Evolutionary conservation across 1,140 invertebrate genomes (phyloP).

Genomic region (Drosophila subobscura): DNA sequence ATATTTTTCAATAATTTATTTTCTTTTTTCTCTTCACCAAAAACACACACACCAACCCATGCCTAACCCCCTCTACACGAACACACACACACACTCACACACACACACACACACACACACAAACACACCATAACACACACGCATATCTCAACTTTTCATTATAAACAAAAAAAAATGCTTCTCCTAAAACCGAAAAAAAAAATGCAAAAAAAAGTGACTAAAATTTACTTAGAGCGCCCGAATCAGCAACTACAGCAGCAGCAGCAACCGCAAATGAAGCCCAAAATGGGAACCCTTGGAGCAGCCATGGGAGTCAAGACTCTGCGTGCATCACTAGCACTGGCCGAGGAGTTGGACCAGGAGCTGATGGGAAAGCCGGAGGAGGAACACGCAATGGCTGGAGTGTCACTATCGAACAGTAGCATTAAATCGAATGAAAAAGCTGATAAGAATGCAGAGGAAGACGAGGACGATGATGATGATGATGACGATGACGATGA

Average conservation of each 20-base stretch:
- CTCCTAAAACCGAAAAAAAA: slow-evolving; percentile 30
- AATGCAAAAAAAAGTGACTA: slow-evolving; percentile 58
- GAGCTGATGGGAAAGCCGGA: slow-evolving; percentile 17
- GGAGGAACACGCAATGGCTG: slow-evolving; percentile 10
- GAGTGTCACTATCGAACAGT: background rate
- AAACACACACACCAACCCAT: slow-evolving; percentile 12
- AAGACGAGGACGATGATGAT: slow-evolving; percentile 53
- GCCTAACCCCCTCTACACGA: slow-evolving; percentile 13
- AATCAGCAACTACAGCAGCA: slow-evolving; percentile 24
- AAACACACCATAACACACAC: slow-evolving; percentile 55
- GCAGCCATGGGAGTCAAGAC: slow-evolving; percentile 48
- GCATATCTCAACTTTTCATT: slow-evolving; percentile 35
- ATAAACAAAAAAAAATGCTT: slow-evolving; percentile 29
- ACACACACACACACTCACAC: slow-evolving; percentile 35
- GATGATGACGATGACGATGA: slow-evolving; percentile 73
- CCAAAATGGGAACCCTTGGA: slow-evolving; percentile 35
- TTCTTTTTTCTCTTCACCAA: slow-evolving; percentile 68
- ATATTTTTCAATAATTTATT: slow-evolving; percentile 68
- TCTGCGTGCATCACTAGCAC: slow-evolving; percentile 59
- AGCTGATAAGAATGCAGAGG: slow-evolving; percentile 38
- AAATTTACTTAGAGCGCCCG: slow-evolving; percentile 76
- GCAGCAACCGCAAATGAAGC: slow-evolving; percentile 40
- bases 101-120: slow-evolving; percentile 32
- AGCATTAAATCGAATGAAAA: slow-evolving; percentile 66
- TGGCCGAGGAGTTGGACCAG: slow-evolving; percentile 70